Conservation (phyloP, 64 coral and sea anemone genomes). For the Montipora efflorescens region DNA sequence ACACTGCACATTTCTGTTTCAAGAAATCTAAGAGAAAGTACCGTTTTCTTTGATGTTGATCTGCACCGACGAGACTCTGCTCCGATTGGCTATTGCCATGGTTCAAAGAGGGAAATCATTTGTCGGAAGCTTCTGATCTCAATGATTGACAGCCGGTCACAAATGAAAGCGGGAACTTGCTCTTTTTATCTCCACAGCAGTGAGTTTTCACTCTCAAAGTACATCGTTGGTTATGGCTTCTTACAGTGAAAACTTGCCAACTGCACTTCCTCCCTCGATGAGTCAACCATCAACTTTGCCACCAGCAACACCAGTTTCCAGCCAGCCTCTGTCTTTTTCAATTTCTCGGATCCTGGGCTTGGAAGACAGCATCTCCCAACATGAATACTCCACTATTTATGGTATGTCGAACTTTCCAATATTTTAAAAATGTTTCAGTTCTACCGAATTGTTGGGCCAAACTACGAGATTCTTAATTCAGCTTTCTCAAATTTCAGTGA, state of each 20-base stretch:
- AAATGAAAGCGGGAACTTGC: neutral
- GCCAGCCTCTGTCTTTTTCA: slow-evolving; percentile 25
- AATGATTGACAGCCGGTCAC: slow-evolving; percentile 1
- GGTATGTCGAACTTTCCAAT: neutral
- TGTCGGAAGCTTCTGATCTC: slow-evolving; percentile 9
- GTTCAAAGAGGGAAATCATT: neutral
- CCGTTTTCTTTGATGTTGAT: neutral
- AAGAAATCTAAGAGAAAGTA: neutral
- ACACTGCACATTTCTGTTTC: neutral
- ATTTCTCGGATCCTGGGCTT: slow-evolving; percentile 7
- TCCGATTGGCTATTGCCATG: neutral
- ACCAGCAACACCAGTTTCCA: neutral
- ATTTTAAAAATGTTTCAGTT: neutral
- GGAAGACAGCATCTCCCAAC: neutral
- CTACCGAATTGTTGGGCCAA: neutral
- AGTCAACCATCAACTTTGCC: neutral
- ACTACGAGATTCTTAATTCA: neutral
- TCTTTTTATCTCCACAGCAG: neutral
- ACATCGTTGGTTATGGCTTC: neutral
- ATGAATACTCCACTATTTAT: neutral
- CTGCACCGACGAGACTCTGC: neutral
- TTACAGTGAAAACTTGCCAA: neutral
- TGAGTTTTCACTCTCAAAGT: neutral
- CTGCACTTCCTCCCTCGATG: neutral
- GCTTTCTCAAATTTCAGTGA: too few species aligned